A percentile compares a stretch with the other conserved stretches of the same genome.
phyloP scores from a whole-genome alignment of 1,140 invertebrate genomes.

The Psilanteris sp. region DNA sequence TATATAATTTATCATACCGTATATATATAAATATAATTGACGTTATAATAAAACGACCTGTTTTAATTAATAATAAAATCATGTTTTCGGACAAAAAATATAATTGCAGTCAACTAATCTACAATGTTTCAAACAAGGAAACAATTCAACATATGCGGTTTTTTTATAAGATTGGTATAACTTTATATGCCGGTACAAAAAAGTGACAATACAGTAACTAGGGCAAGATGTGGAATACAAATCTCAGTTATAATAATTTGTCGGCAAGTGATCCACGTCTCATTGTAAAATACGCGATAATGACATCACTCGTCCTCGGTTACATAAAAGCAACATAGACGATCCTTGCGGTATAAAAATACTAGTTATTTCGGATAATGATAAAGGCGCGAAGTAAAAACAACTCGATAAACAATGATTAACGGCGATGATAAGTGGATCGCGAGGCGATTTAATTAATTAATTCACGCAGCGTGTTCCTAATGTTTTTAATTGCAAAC shows the following conservation, averaged over 20 bases:
- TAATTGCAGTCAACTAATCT: too few species aligned
- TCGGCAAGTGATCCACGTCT: constrained; percentile 43
- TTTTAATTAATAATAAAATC: too few species aligned
- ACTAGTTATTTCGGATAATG: constrained; percentile 52
- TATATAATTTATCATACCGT: too few species aligned
- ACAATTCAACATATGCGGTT: too few species aligned
- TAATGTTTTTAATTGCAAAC: too few species aligned
- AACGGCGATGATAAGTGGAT: constrained; percentile 10
- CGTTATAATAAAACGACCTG: too few species aligned
- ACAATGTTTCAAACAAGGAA: too few species aligned
- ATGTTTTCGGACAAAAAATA: too few species aligned
- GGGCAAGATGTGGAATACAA: neutral
- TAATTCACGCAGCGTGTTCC: neutral
- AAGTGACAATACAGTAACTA: constrained; percentile 17
- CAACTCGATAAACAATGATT: constrained; percentile 27
- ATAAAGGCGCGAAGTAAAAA: constrained; percentile 24
- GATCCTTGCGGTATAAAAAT: constrained; percentile 46
- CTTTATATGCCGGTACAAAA: too few species aligned
- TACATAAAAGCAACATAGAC: constrained; percentile 68
- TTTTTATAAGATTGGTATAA: too few species aligned
- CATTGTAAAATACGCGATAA: constrained; percentile 64
- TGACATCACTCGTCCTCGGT: constrained; percentile 74
- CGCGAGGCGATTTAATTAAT: neutral
- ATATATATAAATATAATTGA: too few species aligned
- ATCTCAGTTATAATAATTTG: constrained; percentile 38